Conservation (phyloP, 2,113 vertebrate genomes). For the Alces alces region DNA sequence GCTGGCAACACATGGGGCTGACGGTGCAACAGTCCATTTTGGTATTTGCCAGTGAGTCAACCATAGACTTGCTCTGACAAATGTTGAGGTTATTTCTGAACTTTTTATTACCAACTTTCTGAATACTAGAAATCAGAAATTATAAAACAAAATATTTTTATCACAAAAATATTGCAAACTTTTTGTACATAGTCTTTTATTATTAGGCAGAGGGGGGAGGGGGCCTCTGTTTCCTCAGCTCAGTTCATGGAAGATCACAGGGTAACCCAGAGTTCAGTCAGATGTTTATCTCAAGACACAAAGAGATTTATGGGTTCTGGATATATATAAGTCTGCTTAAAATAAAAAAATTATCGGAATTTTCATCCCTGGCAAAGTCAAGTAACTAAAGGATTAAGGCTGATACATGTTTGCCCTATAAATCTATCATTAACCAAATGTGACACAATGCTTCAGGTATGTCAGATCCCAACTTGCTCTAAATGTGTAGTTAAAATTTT, state of each 20-base stretch:
- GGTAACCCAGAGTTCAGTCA: constrained; percentile 66
- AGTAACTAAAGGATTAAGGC: constrained; percentile 65
- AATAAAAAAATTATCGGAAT: constrained; percentile 54
- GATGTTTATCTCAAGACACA: constrained; percentile 68
- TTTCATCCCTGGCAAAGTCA: constrained; percentile 63
- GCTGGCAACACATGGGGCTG: constrained; percentile 4
- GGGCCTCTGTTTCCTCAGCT: constrained; percentile 30
- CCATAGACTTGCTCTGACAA: background rate
- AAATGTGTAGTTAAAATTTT: constrained; percentile 50
- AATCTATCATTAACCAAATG: constrained; percentile 63
- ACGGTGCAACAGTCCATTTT: background rate
- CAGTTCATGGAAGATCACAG: constrained; percentile 50
- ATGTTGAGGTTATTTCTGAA: background rate
- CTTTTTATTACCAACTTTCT: background rate
- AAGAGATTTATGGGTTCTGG: constrained; percentile 60
- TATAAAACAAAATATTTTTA: background rate
- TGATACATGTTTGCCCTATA: constrained; percentile 60
- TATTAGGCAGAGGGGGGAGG: background rate
- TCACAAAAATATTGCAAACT: background rate
- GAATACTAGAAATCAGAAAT: background rate
- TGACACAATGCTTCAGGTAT: constrained; percentile 54
- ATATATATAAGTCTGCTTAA: constrained; percentile 55
- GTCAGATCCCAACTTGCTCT: constrained; percentile 48
- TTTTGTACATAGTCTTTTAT: background rate
- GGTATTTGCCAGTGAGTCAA: background rate